phyloP scores from a whole-genome alignment of 2,888 invertebrate genomes.

The Ophioninae sp. region DNA sequence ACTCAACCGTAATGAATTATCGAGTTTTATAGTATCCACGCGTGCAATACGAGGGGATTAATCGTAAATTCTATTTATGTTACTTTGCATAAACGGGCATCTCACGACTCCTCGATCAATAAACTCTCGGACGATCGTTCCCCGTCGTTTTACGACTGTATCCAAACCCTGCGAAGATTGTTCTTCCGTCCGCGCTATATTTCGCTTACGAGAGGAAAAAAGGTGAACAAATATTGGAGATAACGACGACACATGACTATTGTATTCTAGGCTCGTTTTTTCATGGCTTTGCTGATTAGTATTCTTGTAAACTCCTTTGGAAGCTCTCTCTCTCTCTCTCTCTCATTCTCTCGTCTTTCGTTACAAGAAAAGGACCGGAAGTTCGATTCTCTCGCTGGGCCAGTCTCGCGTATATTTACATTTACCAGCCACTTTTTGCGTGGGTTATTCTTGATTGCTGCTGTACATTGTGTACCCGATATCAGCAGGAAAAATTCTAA shows the following conservation, averaged over 20 bases:
- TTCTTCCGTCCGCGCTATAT: background rate
- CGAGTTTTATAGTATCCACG: background rate
- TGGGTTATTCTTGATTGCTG: background rate
- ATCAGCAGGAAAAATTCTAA: background rate
- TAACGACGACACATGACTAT: background rate
- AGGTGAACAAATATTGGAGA: constrained; percentile 17
- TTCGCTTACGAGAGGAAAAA: constrained; percentile 9
- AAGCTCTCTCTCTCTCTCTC: constrained; percentile 32
- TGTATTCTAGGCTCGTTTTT: constrained; percentile 38
- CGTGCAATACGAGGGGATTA: background rate
- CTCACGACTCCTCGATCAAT: constrained; percentile 10
- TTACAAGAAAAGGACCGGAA: constrained; percentile 45
- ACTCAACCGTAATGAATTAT: background rate
- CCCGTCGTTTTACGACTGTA: constrained; percentile 16
- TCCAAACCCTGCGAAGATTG: constrained; percentile 1
- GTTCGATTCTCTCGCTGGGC: constrained; percentile 31
- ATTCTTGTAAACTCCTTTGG: constrained; percentile 43
- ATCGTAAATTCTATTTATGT: constrained; percentile 1
- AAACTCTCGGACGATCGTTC: constrained; percentile 1
- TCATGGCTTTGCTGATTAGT: constrained; percentile 38
- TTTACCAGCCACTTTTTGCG: background rate
- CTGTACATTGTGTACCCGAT: background rate
- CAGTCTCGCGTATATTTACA: constrained; percentile 8
- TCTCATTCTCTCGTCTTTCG: constrained; percentile 28
- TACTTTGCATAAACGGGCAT: constrained; percentile 18